These are phyloP conservation scores for Sciurus carolinensis DNA, from an alignment of 2,797 vertebrate species.

Conservation along the genomic window DNA sequence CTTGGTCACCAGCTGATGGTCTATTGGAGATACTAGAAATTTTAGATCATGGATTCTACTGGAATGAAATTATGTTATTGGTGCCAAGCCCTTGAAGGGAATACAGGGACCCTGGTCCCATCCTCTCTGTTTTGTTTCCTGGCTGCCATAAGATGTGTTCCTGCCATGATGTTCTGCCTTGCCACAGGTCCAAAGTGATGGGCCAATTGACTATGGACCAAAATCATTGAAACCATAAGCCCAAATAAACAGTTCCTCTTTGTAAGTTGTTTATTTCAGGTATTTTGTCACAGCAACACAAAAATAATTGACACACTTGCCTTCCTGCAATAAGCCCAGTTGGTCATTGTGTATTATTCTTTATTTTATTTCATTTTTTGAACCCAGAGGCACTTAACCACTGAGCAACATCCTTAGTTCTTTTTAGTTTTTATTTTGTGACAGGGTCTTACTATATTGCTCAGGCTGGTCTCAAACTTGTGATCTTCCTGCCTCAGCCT, in stretches of 20 bases:
- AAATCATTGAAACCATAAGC: neutral
- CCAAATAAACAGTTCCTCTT: neutral
- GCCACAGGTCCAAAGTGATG: neutral
- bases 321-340: neutral
- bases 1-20: neutral
- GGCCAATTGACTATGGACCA: neutral
- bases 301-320: constrained; percentile 10
- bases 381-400: too few species aligned
- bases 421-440: too few species aligned
- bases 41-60: neutral
- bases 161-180: neutral
- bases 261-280: neutral
- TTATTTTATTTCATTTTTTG: too few species aligned
- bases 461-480: too few species aligned
- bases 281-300: too few species aligned
- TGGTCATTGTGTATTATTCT: too few species aligned
- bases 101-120: too few species aligned
- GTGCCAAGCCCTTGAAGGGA: too few species aligned
- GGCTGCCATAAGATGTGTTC: neutral
- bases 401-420: too few species aligned
- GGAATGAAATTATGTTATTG: neutral
- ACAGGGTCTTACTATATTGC: too few species aligned
- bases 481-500: too few species aligned
- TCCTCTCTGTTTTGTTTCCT: neutral
- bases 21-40: neutral